phyloP scores from a whole-genome alignment of 2,113 vertebrate genomes.

The Alethe castanea region DNA sequence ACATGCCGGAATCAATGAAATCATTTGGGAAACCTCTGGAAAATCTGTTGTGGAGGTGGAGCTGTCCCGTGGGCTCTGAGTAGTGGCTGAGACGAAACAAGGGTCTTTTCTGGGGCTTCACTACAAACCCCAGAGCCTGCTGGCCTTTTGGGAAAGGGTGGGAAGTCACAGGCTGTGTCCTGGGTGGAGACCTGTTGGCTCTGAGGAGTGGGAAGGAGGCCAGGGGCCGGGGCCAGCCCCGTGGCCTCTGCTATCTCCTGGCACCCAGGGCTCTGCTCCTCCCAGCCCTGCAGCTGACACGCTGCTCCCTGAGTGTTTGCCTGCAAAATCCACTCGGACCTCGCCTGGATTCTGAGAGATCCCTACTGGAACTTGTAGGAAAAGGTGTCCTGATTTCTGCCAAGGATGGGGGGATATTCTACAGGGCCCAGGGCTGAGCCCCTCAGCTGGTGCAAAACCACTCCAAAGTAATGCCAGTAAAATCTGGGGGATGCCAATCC shows the following conservation, averaged over 20 bases:
- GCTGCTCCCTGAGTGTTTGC: neutral
- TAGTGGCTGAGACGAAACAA: rapidly evolving
- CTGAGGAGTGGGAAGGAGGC: neutral
- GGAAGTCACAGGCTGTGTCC: neutral
- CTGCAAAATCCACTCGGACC: neutral
- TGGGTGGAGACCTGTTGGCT: conserved; percentile 8
- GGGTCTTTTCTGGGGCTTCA: neutral
- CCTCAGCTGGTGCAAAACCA: neutral
- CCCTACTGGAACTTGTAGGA: neutral
- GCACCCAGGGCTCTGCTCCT: neutral
- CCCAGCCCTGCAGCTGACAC: neutral
- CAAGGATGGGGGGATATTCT: neutral
- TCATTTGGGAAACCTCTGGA: neutral
- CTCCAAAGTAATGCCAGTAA: rapidly evolving
- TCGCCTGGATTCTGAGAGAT: neutral
- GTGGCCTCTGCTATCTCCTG: neutral
- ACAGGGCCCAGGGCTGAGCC: rapidly evolving
- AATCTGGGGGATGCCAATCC: neutral
- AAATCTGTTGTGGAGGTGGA: neutral
- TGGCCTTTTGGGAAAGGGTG: neutral
- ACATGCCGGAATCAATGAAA: neutral
- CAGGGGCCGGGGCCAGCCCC: neutral
- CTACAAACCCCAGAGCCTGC: neutral
- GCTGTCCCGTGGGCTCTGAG: neutral
- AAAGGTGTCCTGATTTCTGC: neutral